These are phyloP conservation scores for Dicyrtoma fusca DNA, from an alignment of 2,888 invertebrate genomes.

Conservation along the genomic window DNA sequence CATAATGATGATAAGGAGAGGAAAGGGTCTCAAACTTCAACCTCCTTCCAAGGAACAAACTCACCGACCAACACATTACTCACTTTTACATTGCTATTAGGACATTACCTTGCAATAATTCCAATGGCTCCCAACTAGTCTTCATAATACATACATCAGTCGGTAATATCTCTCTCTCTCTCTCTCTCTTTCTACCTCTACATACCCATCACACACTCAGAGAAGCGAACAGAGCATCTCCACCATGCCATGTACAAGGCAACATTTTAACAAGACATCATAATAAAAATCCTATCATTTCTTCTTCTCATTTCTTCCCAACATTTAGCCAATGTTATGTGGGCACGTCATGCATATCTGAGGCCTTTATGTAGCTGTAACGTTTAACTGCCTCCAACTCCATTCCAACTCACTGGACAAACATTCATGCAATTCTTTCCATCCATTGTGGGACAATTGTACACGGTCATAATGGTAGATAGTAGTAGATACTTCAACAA, in stretches of 20 bases:
- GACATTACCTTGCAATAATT: conserved; percentile 51
- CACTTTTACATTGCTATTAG: conserved; percentile 51
- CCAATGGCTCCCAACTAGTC: conserved; percentile 19
- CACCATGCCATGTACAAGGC: neutral
- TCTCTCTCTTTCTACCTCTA: neutral
- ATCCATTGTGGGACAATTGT: neutral
- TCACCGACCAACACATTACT: conserved; percentile 35
- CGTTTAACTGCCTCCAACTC: too few relatives aligned
- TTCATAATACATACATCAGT: conserved; percentile 11
- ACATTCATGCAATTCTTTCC: neutral
- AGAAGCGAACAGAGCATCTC: too few relatives aligned
- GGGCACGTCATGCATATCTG: too few relatives aligned
- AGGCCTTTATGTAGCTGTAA: too few relatives aligned
- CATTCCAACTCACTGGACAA: too few relatives aligned
- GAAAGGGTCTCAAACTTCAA: conserved; percentile 44
- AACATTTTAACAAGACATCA: conserved; percentile 21
- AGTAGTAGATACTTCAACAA: too few relatives aligned
- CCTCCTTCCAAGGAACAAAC: conserved; percentile 31
- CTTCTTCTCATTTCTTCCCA: neutral
- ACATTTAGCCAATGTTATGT: too few relatives aligned
- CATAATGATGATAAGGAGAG: conserved; percentile 39
- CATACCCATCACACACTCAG: conserved; percentile 4
- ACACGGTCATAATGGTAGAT: too few relatives aligned
- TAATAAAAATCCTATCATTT: conserved; percentile 15
- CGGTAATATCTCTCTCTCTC: neutral